Evolutionary conservation across 2,888 invertebrate genomes (phyloP).

Genomic region (Gisinianus flammeolus): DNA sequence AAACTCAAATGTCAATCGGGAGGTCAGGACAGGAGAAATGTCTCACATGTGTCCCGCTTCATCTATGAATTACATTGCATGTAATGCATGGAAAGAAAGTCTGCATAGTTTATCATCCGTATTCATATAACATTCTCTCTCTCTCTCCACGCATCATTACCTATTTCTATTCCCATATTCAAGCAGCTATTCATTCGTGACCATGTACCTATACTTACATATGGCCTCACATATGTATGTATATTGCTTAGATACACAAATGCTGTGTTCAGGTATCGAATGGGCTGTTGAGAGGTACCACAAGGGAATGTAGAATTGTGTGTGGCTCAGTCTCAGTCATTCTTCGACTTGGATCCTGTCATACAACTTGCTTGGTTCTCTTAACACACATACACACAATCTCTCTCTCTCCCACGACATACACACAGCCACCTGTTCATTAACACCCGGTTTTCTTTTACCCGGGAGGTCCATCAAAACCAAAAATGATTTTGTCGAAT

Average conservation of each 20-base stretch:
- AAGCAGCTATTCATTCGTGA: too few species aligned
- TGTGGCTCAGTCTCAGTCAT: constrained; percentile 1
- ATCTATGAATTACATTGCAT: not conserved
- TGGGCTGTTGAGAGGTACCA: not conserved
- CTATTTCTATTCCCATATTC: too few species aligned
- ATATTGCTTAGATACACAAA: not conserved
- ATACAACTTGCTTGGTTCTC: not conserved
- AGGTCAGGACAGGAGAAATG: constrained; percentile 11
- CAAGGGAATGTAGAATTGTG: not conserved
- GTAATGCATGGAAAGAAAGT: too few species aligned
- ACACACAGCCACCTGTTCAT: constrained; percentile 13
- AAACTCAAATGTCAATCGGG: constrained; percentile 15
- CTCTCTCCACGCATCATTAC: too few species aligned
- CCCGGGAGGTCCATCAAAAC: constrained; percentile 17
- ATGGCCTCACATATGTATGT: too few species aligned
- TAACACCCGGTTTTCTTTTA: constrained; percentile 18
- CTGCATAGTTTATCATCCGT: too few species aligned
- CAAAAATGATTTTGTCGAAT: not conserved
- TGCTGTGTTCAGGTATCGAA: not conserved
- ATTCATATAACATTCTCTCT: too few species aligned
- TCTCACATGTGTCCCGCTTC: constrained; percentile 48
- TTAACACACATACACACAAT: not conserved
- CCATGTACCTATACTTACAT: too few species aligned
- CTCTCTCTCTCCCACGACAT: not conserved
- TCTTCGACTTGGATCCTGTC: not conserved